phyloP scores from a whole-genome alignment of 2,888 invertebrate genomes.

The Kryphioiulus occultus region DNA sequence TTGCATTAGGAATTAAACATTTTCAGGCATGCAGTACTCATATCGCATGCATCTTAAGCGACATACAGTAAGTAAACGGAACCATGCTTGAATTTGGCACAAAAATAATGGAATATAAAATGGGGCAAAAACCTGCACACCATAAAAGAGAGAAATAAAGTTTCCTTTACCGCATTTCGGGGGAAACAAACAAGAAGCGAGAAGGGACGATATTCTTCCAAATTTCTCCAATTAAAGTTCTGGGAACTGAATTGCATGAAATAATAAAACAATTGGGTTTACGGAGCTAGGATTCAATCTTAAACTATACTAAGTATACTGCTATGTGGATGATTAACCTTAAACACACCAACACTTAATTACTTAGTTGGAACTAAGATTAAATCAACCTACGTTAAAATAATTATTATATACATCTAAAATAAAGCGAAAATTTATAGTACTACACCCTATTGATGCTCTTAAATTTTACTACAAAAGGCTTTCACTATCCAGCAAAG shows the following conservation, averaged over 20 bases:
- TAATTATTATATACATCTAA: no score
- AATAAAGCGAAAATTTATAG: no score
- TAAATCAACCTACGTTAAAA: neutral
- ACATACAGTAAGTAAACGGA: neutral
- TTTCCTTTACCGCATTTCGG: neutral
- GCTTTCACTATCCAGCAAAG: no score
- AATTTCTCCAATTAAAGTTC: neutral
- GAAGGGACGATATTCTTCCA: constrained; percentile 31
- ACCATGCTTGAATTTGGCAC: neutral
- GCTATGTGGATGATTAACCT: no score
- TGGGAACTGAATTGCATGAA: neutral
- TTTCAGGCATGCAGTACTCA: no score
- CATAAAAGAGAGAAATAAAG: neutral
- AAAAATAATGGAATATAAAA: neutral
- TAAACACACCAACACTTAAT: no score
- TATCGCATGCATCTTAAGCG: neutral
- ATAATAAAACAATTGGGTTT: constrained; percentile 7
- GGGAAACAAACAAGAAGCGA: constrained; percentile 25
- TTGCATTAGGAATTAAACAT: neutral
- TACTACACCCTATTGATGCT: no score
- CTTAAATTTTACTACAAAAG: no score
- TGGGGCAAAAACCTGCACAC: constrained; percentile 19
- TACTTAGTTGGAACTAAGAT: no score
- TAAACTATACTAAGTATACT: no score
- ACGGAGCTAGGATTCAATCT: neutral